Evolutionary conservation across 2,888 invertebrate genomes (phyloP), one percentile per base, ranked within the genome.

Genomic region (Phaedon cochleariae): DNA sequence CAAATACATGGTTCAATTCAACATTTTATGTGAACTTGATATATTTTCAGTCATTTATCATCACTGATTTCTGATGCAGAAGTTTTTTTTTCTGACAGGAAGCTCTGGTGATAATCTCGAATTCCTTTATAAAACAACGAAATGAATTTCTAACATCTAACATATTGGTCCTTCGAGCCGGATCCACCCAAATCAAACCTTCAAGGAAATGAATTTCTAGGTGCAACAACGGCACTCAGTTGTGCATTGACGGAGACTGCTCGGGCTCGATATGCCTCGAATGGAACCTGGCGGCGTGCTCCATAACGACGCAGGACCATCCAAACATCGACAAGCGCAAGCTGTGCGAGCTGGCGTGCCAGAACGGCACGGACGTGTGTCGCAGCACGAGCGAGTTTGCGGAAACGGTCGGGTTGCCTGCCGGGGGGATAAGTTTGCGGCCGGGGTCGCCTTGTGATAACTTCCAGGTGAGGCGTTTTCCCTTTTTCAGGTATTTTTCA

Each of bases 391-490:
- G 94, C 53, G 95, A 95, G 82, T 94, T 96, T 83, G 92, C 94
- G 0, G 83, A 87, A 9, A 80, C 86, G 21, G 91, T 92, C 21
- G 91, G 91, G 22, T 83, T 95, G 75, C 93, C 94, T 0, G 84
- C 84, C 0, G 94, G 92, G 12, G 95, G 95, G 15, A 95, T 95
- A 72, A 94, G 93, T 75, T 85, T 98, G 70, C 87, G 96, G 57
- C 97, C 97, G 5, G 98, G 99, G 20, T 96, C 98, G 54, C 98
- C 99, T 0, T 99, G 99, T 84, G 97, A 99, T 84, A 97, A 99
- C 85, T 99, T 97, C 87, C 95, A 95, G 88, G 93, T 92, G 83
- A 67, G 62, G n/a, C n/a, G 17, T n/a, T 46, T 15, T 46, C 15
- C 2, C 29, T n/a, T 5, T 0, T n/a, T 26, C 15, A 21, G 48